Base-by-base conservation (phyloP, 2,888 invertebrate species). In the Spodoptera picta region DNA sequence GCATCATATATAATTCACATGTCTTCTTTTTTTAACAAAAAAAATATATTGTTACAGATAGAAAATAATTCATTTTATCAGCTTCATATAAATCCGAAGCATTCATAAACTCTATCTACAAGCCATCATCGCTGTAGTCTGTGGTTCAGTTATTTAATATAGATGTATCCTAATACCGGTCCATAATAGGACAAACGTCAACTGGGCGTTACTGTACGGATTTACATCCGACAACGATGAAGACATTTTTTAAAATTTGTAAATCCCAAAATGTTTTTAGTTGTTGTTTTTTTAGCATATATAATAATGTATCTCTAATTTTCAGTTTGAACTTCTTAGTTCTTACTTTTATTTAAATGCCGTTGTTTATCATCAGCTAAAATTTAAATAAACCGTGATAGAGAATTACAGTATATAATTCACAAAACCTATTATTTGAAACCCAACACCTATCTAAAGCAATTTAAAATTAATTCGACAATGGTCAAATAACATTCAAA, bases 131-230 rank as follows among this genome's bases (percentile, higher is more conserved):
- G 57, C 57, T 7, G 64, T 66, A 71, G 81, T 67, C 69, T 71
- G 56, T 46, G 68, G 63, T 47, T 69, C 58, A 73, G 66, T 74
- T 75, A 77, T 73, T 75, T 69, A 72, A 65, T 67, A 59, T 52
- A 49, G 46, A 19, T 6, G 14, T 44, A 44, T 51, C 45, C 49
- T 60, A 54, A 46, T 53, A 60, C 48, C 43, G 27, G n/a, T 43
- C 41, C 4, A 23, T 4, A 56, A 73, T 47, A 51, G 73, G 65
- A 69, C 65, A 66, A 54, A 27, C 19, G 0, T 53, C 53, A 74
- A 66, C 63, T 60, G 69, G 72, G 72, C 55, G 72, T 54, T 52
- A 10, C 49, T 49, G 31, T 14, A 0, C 12, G 7, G 42, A 24
- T 41, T 68, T 42, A 50, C 66, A 53, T 59, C 49, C 42, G 46